Conservation (phyloP, 2,113 vertebrate genomes). For the Cyanocitta stelleri region DNA sequence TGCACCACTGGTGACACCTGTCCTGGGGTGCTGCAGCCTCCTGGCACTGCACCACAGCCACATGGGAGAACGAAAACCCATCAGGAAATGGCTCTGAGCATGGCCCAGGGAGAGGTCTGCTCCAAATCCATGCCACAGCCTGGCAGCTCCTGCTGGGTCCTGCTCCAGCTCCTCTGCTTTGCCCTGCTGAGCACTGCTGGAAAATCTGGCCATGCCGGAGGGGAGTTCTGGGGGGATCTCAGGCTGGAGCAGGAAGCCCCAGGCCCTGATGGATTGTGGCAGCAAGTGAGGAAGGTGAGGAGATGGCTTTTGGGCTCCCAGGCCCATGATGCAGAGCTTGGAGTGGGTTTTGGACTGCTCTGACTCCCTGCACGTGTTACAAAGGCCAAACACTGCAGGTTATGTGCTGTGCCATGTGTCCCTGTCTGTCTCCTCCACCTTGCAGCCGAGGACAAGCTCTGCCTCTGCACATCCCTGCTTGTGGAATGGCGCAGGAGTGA, state of each 20-base stretch:
- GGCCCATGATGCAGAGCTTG: not conserved
- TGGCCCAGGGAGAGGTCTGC: not conserved
- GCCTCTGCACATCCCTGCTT: not conserved
- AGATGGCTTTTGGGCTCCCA: not conserved
- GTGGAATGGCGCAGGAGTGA: rapidly evolving
- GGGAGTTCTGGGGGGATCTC: not conserved
- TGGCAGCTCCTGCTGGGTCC: not conserved
- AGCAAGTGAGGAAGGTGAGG: not conserved
- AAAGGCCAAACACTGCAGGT: rapidly evolving
- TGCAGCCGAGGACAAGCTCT: not conserved
- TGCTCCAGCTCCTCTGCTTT: rapidly evolving
- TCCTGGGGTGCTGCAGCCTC: not conserved
- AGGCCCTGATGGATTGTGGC: not conserved
- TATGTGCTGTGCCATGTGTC: rapidly evolving
- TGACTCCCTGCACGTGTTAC: rapidly evolving
- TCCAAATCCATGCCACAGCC: not conserved
- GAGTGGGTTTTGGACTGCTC: not conserved
- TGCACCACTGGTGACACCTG: rapidly evolving
- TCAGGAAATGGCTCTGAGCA: rapidly evolving
- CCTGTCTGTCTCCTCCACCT: not conserved
- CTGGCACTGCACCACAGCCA: rapidly evolving
- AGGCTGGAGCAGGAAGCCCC: not conserved
- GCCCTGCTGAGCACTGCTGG: not conserved
- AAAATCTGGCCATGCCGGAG: rapidly evolving
- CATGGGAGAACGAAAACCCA: rapidly evolving